phyloP scores from a whole-genome alignment of 2,888 invertebrate species.

The Micoletzkya japonica region DNA sequence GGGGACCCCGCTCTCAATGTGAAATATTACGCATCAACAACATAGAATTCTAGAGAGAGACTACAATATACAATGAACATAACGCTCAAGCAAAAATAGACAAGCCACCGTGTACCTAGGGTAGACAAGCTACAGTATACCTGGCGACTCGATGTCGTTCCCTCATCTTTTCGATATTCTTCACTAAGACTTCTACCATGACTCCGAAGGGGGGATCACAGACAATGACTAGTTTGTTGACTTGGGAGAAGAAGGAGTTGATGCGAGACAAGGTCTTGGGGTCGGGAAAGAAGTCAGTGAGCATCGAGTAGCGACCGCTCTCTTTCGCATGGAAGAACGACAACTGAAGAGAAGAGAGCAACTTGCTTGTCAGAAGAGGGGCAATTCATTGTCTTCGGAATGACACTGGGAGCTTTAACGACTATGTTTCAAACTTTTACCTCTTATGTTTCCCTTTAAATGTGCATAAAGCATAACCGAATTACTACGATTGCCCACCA shows the following conservation, averaged over 20 bases:
- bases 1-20: slow-evolving; percentile 3
- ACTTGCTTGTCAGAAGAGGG: background rate
- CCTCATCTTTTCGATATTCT: slow-evolving; percentile 45
- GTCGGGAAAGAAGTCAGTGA: slow-evolving; percentile 25
- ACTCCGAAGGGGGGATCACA: slow-evolving; percentile 61
- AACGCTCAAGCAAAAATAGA: background rate
- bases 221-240: slow-evolving; percentile 38
- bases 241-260: slow-evolving; percentile 13
- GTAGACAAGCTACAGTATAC: slow-evolving; percentile 37
- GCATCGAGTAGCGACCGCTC: slow-evolving; percentile 24
- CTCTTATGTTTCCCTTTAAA: too few relatives aligned
- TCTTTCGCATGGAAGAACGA: slow-evolving; percentile 23
- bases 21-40: too few relatives aligned
- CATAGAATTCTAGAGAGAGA: too few relatives aligned
- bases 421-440: background rate
- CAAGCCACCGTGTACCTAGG: slow-evolving; percentile 33
- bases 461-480: too few relatives aligned
- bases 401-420: too few relatives aligned
- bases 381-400: too few relatives aligned
- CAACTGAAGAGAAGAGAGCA: background rate
- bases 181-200: slow-evolving; percentile 51
- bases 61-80: too few relatives aligned
- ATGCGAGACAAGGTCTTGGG: slow-evolving; percentile 15
- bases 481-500: too few relatives aligned
- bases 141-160: slow-evolving; percentile 29